A percentile compares a stretch with the other conserved stretches of the same genome.
Conservation (phyloP, 2,888 invertebrate genomes). For the Agrochola lota region DNA sequence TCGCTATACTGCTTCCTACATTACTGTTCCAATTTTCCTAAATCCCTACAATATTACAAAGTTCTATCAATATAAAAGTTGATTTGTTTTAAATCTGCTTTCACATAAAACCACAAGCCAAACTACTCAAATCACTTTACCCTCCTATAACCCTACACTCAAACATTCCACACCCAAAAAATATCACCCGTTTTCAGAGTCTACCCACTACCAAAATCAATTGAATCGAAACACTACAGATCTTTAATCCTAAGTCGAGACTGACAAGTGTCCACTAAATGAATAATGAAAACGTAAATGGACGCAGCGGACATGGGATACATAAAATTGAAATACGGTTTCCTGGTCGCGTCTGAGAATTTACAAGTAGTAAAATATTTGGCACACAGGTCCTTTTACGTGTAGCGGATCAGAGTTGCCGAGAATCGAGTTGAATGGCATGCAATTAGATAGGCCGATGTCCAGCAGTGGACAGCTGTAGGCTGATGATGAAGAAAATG, state of each 20-base stretch:
- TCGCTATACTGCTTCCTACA: background rate
- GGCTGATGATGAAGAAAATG: background rate
- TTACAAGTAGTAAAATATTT: background rate
- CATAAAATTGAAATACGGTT: conserved; percentile 29
- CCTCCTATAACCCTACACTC: background rate
- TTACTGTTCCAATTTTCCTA: background rate
- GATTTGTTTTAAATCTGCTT: background rate
- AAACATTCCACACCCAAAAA: background rate
- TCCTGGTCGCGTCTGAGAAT: conserved; percentile 17
- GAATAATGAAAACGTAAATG: conserved; percentile 46
- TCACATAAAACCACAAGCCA: background rate
- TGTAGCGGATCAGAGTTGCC: background rate
- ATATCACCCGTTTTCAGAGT: background rate
- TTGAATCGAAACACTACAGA: background rate
- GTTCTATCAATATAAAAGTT: background rate
- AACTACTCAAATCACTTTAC: background rate
- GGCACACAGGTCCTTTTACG: background rate
- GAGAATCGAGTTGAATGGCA: background rate
- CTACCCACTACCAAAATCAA: background rate
- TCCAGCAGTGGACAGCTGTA: no score
- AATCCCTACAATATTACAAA: background rate
- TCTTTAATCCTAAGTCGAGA: background rate
- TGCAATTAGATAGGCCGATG: background rate
- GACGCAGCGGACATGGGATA: conserved; percentile 30
- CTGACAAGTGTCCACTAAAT: conserved; percentile 35